These are phyloP conservation scores for Trissonchulus sp. DNA, from an alignment of 2,888 invertebrate species.

Conservation along the genomic window DNA sequence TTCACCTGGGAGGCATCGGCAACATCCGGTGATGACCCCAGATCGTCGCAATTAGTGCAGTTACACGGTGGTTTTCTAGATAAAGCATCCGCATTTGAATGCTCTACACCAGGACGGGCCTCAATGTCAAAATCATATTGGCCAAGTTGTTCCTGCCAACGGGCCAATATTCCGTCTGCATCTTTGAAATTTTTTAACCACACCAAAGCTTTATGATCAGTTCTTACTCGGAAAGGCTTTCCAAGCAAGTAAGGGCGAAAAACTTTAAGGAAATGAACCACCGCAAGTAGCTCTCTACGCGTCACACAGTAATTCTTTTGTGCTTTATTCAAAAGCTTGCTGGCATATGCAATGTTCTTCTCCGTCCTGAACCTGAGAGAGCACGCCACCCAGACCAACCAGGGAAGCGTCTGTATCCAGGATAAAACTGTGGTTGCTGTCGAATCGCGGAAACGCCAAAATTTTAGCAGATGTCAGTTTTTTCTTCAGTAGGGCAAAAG, in stretches of 20 bases:
- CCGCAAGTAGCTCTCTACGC: not conserved
- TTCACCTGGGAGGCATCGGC: too few relatives aligned
- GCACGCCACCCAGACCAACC: too few relatives aligned
- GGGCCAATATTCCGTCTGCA: not conserved
- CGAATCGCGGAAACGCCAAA: too few relatives aligned
- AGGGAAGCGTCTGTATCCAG: too few relatives aligned
- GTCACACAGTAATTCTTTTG: not conserved
- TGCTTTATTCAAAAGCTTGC: not conserved
- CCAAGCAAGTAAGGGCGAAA: not conserved
- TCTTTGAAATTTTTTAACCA: not conserved
- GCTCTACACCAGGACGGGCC: not conserved
- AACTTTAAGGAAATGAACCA: not conserved
- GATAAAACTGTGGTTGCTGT: too few relatives aligned
- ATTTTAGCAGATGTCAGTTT: too few relatives aligned
- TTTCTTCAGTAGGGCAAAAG: too few relatives aligned
- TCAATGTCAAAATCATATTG: too few relatives aligned
- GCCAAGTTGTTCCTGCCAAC: too few relatives aligned
- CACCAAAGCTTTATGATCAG: not conserved
- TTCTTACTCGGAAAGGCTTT: not conserved
- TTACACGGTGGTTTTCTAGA: not conserved
- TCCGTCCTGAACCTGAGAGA: too few relatives aligned
- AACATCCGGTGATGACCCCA: too few relatives aligned
- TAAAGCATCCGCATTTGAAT: not conserved
- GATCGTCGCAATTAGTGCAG: not conserved
- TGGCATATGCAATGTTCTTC: not conserved